A percentile compares a stretch with the other conserved stretches of the same genome.
These are phyloP conservation scores for Callosobruchus maculatus DNA, from an alignment of 2,888 invertebrate species.

Conservation along the genomic window DNA sequence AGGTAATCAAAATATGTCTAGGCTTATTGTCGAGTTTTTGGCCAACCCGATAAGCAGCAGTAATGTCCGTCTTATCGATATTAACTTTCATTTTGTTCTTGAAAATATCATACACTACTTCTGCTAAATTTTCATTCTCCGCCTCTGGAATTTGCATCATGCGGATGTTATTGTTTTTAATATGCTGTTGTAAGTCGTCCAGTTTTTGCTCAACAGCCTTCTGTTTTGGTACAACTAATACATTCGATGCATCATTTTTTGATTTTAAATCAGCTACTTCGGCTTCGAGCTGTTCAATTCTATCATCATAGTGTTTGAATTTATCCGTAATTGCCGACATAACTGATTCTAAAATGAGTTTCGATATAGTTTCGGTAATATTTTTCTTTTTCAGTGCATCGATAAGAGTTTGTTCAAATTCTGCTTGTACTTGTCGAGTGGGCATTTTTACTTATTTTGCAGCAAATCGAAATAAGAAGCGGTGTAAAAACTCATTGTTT, in stretches of 20 bases:
- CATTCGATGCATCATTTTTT: neutral
- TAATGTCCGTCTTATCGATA: too few species aligned
- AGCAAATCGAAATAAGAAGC: too few species aligned
- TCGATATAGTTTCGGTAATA: neutral
- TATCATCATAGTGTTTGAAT: slow-evolving; percentile 6
- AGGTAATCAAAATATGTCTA: neutral
- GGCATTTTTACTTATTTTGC: too few species aligned
- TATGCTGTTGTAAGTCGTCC: slow-evolving; percentile 2
- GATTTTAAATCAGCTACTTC: slow-evolving; percentile 2
- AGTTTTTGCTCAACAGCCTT: slow-evolving; percentile 2
- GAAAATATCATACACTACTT: slow-evolving; percentile 1
- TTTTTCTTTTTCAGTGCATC: slow-evolving; percentile 7
- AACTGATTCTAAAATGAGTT: neutral
- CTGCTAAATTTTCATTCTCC: slow-evolving; percentile 1
- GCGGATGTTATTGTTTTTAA: slow-evolving; percentile 4
- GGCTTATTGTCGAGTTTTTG: neutral
- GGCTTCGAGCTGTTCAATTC: slow-evolving; percentile 4
- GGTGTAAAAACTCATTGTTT: too few species aligned
- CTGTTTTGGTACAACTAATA: neutral
- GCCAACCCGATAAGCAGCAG: too few species aligned
- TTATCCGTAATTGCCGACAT: neutral
- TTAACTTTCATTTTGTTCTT: slow-evolving; percentile 8
- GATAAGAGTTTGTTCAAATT: slow-evolving; percentile 1
- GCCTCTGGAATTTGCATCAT: slow-evolving; percentile 5
- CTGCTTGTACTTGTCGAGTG: too few species aligned